These are phyloP conservation scores for Percina caprodes DNA, from an alignment of 2,113 vertebrate species.

Conservation along the genomic window DNA sequence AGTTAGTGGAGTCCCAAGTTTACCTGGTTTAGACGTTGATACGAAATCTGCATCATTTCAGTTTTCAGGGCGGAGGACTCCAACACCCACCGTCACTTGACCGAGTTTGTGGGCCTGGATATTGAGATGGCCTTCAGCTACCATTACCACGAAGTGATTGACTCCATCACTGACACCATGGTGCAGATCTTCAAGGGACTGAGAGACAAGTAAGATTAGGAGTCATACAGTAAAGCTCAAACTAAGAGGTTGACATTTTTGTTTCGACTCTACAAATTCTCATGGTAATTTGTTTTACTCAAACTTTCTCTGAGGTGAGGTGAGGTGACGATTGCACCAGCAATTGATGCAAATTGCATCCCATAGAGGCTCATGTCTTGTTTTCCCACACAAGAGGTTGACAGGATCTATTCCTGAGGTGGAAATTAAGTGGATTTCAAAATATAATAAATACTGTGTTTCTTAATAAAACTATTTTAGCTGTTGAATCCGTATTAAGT, in stretches of 20 bases:
- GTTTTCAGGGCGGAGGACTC: constrained; percentile 99
- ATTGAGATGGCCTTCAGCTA: constrained; percentile 99
- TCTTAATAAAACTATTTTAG: constrained; percentile 3
- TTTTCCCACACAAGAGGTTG: neutral
- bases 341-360: constrained; percentile 1
- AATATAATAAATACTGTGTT: constrained; percentile 18
- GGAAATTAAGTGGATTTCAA: neutral
- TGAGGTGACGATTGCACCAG: neutral
- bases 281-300: neutral
- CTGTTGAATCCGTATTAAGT: constrained; percentile 8
- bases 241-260: neutral
- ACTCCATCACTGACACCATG: constrained; percentile 97
- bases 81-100: constrained; percentile 97
- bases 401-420: neutral
- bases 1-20: too few relatives aligned
- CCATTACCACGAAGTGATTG: constrained; percentile 98
- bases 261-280: neutral
- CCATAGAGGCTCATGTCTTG: neutral
- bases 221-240: neutral
- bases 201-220: constrained; percentile 89
- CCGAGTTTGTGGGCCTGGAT: constrained; percentile 99
- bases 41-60: constrained; percentile 66
- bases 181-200: constrained; percentile 99
- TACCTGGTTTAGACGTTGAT: neutral
- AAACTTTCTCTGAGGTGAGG: neutral